phyloP scores from a whole-genome alignment of 2,888 invertebrate species.

The Alitta virens region DNA sequence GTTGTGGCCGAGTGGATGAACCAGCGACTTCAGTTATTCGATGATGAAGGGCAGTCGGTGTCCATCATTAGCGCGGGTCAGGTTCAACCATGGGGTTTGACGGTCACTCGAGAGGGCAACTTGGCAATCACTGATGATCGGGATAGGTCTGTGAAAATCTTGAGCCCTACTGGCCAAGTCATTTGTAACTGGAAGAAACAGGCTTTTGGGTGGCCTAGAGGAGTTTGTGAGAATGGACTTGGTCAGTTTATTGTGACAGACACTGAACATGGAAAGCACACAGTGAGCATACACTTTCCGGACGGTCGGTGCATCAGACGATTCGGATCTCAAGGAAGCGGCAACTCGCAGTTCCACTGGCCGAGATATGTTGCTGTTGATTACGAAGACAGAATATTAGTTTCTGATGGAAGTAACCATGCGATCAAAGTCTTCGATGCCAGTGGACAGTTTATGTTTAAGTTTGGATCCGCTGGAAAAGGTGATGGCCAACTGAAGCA shows the following conservation, averaged over 20 bases:
- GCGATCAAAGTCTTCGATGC: slow-evolving; percentile 58
- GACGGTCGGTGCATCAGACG: slow-evolving; percentile 26
- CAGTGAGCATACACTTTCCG: slow-evolving; percentile 28
- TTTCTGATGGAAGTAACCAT: slow-evolving; percentile 61
- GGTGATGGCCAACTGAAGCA: slow-evolving; percentile 59
- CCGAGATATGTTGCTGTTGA: slow-evolving; percentile 59
- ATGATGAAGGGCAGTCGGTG: slow-evolving; percentile 30
- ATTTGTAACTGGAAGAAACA: slow-evolving; percentile 33
- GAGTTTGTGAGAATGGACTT: slow-evolving; percentile 41
- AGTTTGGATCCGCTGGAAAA: slow-evolving; percentile 58
- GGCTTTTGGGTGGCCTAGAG: slow-evolving; percentile 38
- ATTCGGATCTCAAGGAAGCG: slow-evolving; percentile 48
- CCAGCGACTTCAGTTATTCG: slow-evolving; percentile 36
- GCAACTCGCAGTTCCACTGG: slow-evolving; percentile 56
- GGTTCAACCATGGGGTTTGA: slow-evolving; percentile 38
- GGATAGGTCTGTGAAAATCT: slow-evolving; percentile 32
- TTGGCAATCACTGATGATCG: slow-evolving; percentile 38
- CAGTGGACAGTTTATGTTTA: slow-evolving; percentile 56
- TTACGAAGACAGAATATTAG: slow-evolving; percentile 53
- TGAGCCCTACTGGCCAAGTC: slow-evolving; percentile 30
- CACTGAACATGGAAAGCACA: slow-evolving; percentile 41
- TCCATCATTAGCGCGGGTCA: slow-evolving; percentile 30
- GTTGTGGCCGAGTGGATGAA: slow-evolving; percentile 42
- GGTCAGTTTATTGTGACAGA: slow-evolving; percentile 57
- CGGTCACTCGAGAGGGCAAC: slow-evolving; percentile 30